Percentiles rank a stretch among this genome's conserved stretches.
Conservation (phyloP, 2,113 vertebrate genomes). For the Psephotus haematonotus region DNA sequence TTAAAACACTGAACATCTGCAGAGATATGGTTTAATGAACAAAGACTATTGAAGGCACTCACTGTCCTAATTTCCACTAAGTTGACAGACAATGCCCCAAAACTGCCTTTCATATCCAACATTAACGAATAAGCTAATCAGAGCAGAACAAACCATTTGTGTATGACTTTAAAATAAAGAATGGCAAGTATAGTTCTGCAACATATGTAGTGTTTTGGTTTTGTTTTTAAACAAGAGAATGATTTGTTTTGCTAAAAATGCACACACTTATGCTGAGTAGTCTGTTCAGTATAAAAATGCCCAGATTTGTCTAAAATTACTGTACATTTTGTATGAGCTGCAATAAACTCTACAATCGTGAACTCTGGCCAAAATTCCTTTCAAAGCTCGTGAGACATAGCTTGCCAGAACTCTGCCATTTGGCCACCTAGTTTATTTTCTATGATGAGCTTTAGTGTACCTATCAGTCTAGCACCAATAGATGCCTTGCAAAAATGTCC, state of each 20-base stretch:
- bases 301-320: slow-evolving; percentile 32
- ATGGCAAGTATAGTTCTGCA: slow-evolving; percentile 32
- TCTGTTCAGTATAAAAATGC: slow-evolving; percentile 31
- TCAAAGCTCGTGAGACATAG: neutral
- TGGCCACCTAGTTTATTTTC: neutral
- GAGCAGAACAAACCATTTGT: slow-evolving; percentile 77
- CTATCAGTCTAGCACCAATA: neutral
- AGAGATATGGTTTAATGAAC: slow-evolving; percentile 79
- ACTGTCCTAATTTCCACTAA: slow-evolving; percentile 79
- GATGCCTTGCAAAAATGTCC: neutral
- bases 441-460: neutral
- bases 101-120: slow-evolving; percentile 76
- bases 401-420: neutral
- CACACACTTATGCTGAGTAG: slow-evolving; percentile 54
- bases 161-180: slow-evolving; percentile 67
- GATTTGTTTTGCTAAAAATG: slow-evolving; percentile 58
- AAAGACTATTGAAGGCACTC: slow-evolving; percentile 78
- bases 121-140: slow-evolving; percentile 81
- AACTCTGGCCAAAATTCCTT: slow-evolving; percentile 15
- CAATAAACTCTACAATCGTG: neutral
- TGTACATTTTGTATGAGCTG: neutral
- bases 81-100: slow-evolving; percentile 79
- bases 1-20: slow-evolving; percentile 76
- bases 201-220: slow-evolving; percentile 22
- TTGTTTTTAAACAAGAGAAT: slow-evolving; percentile 59